Evolutionary conservation across 30 jellyfish, hydroid and myxozoan species (phyloP).

Genomic region (Cassiopea andromeda): DNA sequence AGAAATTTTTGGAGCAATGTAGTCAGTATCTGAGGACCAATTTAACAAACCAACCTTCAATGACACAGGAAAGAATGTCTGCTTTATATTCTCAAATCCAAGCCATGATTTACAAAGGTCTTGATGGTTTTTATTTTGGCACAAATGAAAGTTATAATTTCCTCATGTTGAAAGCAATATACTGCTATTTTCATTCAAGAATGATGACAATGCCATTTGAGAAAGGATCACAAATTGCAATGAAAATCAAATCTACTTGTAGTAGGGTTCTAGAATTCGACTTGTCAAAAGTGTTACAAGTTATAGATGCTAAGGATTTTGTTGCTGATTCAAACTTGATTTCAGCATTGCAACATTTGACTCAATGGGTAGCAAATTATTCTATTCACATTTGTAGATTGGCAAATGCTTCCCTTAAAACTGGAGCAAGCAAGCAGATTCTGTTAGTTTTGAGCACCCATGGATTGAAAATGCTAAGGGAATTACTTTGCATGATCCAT

Average conservation of each 20-base stretch:
- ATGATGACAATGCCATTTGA: slow-evolving; percentile 34
- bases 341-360: slow-evolving; percentile 53
- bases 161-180: slow-evolving; percentile 45
- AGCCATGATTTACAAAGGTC: slow-evolving; percentile 46
- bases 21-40: slow-evolving; percentile 23
- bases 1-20: slow-evolving; percentile 70
- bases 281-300: slow-evolving; percentile 46
- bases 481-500: slow-evolving; percentile 56
- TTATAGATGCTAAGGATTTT: slow-evolving; percentile 68
- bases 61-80: slow-evolving; percentile 49
- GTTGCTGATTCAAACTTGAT: slow-evolving; percentile 2
- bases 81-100: slow-evolving; percentile 33
- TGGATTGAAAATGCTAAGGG: slow-evolving; percentile 69
- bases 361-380: slow-evolving; percentile 81
- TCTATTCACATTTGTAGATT: slow-evolving; percentile 65
- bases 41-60: slow-evolving; percentile 35
- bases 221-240: slow-evolving; percentile 50
- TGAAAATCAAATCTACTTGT: slow-evolving; percentile 50
- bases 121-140: slow-evolving; percentile 65
- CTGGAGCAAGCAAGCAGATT: slow-evolving; percentile 43
- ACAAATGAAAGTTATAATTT: slow-evolving; percentile 49
- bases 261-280: slow-evolving; percentile 62
- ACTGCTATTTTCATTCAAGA: slow-evolving; percentile 45
- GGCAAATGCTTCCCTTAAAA: slow-evolving; percentile 35
- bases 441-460: slow-evolving; percentile 24